Percentiles rank a stretch among this genome's conserved stretches.
phyloP scores from a whole-genome alignment of 2,797 vertebrate genomes.

The Macroramphosus scolopax region DNA sequence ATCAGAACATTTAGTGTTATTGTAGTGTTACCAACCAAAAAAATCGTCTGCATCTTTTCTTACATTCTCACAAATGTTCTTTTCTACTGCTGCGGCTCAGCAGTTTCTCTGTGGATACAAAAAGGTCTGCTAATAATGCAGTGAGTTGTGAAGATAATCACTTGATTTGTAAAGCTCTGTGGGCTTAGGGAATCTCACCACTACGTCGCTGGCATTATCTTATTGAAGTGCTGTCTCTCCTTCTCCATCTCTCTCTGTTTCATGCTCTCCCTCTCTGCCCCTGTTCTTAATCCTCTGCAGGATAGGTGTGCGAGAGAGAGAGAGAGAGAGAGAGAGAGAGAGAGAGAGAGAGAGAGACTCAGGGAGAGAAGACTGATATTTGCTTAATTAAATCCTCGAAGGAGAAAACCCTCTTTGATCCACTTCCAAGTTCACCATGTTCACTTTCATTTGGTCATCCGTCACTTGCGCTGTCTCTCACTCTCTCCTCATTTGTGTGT shows the following conservation, averaged over 20 bases:
- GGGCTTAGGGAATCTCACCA: constrained; percentile 42
- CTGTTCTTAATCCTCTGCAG: constrained; percentile 66
- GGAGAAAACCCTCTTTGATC: constrained; percentile 63
- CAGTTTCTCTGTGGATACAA: too few species aligned
- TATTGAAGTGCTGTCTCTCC: constrained; percentile 46
- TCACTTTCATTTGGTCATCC: constrained; percentile 58
- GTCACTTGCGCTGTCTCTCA: constrained; percentile 39
- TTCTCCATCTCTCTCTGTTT: constrained; percentile 38
- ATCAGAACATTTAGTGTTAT: too few species aligned
- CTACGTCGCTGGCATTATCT: constrained; percentile 58
- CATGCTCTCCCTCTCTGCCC: constrained; percentile 42
- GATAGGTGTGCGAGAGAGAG: constrained; percentile 61
- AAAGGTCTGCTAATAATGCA: too few species aligned
- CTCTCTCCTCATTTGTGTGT: constrained; percentile 3
- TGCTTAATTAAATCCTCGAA: constrained; percentile 69
- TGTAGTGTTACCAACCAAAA: too few species aligned
- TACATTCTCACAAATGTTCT: too few species aligned
- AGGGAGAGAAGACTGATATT: constrained; percentile 62
- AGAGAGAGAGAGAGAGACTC: constrained; percentile 20
- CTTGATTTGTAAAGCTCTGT: too few species aligned
- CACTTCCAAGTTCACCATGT: constrained; percentile 61
- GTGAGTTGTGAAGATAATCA: too few species aligned
- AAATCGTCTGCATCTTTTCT: too few species aligned
- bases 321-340: too few species aligned
- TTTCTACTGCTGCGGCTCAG: too few species aligned